A percentile compares a stretch with the other conserved stretches of the same genome.
Evolutionary conservation across 2,113 vertebrate species (phyloP).

Genomic region (Ophthalmolycus amberensis): DNA sequence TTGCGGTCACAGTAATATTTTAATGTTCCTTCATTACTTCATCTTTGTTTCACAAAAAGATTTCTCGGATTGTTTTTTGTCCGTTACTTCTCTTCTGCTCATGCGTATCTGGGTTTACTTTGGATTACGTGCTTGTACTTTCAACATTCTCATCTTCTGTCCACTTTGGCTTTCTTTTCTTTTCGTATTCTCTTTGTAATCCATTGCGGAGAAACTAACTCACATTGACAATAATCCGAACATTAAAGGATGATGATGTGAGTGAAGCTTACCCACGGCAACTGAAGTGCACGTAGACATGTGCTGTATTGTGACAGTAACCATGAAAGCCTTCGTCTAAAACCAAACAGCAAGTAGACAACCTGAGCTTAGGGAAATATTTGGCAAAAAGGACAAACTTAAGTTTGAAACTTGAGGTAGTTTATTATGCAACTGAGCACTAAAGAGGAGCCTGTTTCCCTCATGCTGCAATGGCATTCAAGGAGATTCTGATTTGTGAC

Average conservation of each 20-base stretch:
- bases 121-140: too few relatives aligned
- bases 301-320: not conserved
- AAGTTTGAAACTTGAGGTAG: not conserved
- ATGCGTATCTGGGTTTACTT: too few relatives aligned
- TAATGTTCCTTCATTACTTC: too few relatives aligned
- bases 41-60: too few relatives aligned
- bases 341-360: not conserved
- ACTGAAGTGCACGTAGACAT: not conserved
- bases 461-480: not conserved
- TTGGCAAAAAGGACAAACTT: not conserved
- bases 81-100: too few relatives aligned
- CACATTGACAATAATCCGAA: too few relatives aligned
- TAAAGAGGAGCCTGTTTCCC: not conserved
- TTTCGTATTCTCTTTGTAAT: too few relatives aligned
- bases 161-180: too few relatives aligned
- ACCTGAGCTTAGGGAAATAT: not conserved
- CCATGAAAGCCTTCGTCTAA: not conserved
- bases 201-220: too few relatives aligned
- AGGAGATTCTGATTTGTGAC: conserved; percentile 10
- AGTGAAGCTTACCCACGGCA: not conserved
- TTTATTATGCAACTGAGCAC: not conserved
- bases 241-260: not conserved
- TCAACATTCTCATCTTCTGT: too few relatives aligned
- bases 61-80: too few relatives aligned
- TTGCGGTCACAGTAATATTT: not conserved